A percentile compares a stretch with the other conserved stretches of the same genome.
Conservation (phyloP, 30 jellyfish, hydroid and myxozoan species). For the Calvadosia cruxmelitensis region DNA sequence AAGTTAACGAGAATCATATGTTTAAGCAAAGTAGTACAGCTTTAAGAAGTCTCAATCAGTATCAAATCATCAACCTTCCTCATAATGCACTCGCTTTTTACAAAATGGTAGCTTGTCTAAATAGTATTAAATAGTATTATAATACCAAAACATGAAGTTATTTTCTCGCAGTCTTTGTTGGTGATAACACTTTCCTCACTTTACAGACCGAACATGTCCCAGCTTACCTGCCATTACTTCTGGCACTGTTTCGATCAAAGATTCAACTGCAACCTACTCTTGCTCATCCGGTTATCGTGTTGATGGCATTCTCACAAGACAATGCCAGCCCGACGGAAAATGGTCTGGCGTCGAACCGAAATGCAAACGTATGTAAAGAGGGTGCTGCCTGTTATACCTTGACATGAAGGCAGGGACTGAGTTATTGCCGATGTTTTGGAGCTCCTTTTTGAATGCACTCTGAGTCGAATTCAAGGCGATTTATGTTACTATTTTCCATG, state of each 20-base stretch:
- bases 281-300: slow-evolving; percentile 57
- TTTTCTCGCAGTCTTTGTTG: no score
- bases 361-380: slow-evolving; percentile 52
- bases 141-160: no score
- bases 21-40: no score
- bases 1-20: no score
- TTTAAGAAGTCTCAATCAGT: no score
- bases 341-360: slow-evolving; percentile 74
- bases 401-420: slow-evolving; percentile 33
- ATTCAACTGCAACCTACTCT: slow-evolving; percentile 33
- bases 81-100: no score
- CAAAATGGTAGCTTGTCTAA: no score
- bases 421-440: slow-evolving; percentile 77
- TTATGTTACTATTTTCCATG: no score
- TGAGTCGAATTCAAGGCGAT: no score
- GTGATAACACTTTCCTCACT: neutral
- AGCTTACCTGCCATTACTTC: slow-evolving; percentile 20
- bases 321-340: slow-evolving; percentile 77
- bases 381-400: slow-evolving; percentile 57
- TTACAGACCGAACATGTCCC: slow-evolving; percentile 38
- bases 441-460: no score
- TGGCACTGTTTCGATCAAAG: slow-evolving; percentile 31
- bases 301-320: slow-evolving; percentile 43
- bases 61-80: no score
- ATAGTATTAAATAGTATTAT: no score